Evolutionary conservation across 2,113 vertebrate species (phyloP).

Genomic region (Malurus cyaneus): DNA sequence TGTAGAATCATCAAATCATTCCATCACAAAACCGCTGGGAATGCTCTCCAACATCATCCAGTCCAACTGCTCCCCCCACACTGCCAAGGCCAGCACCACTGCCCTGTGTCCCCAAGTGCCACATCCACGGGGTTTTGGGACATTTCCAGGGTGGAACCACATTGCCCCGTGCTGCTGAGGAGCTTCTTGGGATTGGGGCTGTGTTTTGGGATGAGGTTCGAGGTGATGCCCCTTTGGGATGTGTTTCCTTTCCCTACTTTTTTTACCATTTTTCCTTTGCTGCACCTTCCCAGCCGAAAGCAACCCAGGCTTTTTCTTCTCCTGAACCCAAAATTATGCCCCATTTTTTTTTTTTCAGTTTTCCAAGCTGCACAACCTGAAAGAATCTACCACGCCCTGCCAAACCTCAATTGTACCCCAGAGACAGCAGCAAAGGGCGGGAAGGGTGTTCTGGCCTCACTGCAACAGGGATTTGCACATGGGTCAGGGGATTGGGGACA

Average conservation of each 20-base stretch:
- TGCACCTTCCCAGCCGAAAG: neutral
- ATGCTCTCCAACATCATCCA: neutral
- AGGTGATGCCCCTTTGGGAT: neutral
- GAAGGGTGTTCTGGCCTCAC: neutral
- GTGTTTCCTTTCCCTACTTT: neutral
- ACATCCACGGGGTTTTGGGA: too few relatives aligned
- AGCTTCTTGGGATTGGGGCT: too few relatives aligned
- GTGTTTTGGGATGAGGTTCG: neutral
- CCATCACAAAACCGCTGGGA: neutral
- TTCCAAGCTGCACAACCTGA: neutral
- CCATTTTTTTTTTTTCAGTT: neutral
- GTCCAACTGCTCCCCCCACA: too few relatives aligned
- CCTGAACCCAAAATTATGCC: neutral
- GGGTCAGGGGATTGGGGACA: neutral
- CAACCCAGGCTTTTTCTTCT: neutral
- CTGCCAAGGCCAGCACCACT: too few relatives aligned
- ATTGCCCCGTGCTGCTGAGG: neutral
- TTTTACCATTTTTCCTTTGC: neutral
- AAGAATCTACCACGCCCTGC: too few relatives aligned
- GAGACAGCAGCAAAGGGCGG: neutral
- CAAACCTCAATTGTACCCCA: neutral
- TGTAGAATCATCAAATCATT: accelerated
- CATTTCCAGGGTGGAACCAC: neutral
- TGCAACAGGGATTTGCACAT: neutral
- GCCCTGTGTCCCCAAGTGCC: too few relatives aligned